Evolutionary conservation across 1,140 invertebrate species (phyloP).

Genomic region (Microplitis demolitor): DNA sequence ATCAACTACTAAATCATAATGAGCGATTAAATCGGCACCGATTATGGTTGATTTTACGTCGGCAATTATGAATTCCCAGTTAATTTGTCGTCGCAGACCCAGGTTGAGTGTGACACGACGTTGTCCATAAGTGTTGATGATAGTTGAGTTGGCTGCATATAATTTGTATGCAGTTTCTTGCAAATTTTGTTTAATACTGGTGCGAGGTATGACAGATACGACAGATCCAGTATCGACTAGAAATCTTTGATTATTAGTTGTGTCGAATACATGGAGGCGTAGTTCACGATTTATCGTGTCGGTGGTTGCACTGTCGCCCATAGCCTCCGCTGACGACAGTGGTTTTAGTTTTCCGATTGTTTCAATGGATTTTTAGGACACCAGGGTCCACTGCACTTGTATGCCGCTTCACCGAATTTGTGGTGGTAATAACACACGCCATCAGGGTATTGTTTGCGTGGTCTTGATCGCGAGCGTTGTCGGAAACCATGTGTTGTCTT

Average conservation of each 20-base stretch:
- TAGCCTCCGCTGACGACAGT: slow-evolving; percentile 12
- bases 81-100: slow-evolving; percentile 5
- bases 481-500: no score
- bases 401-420: slow-evolving; percentile 5
- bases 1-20: slow-evolving; percentile 29
- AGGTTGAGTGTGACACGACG: neutral
- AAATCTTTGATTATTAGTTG: neutral
- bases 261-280: slow-evolving; percentile 17
- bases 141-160: slow-evolving; percentile 23
- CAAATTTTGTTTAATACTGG: neutral
- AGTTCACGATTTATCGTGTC: slow-evolving; percentile 8
- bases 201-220: slow-evolving; percentile 18
- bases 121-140: slow-evolving; percentile 22
- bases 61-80: slow-evolving; percentile 24
- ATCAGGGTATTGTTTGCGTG: neutral
- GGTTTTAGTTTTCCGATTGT: slow-evolving; percentile 22
- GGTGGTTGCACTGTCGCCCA: slow-evolving; percentile 7
- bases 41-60: slow-evolving; percentile 29
- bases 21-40: slow-evolving; percentile 30
- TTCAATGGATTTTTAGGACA: slow-evolving; percentile 1
- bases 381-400: slow-evolving; percentile 3
- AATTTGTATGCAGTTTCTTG: neutral
- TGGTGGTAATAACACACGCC: slow-evolving; percentile 19
- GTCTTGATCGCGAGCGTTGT: neutral
- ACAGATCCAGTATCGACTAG: slow-evolving; percentile 25